Evolutionary conservation across 2,113 vertebrate species (phyloP), one percentile per base, ranked within the genome.

Genomic region (Caloenas nicobarica): DNA sequence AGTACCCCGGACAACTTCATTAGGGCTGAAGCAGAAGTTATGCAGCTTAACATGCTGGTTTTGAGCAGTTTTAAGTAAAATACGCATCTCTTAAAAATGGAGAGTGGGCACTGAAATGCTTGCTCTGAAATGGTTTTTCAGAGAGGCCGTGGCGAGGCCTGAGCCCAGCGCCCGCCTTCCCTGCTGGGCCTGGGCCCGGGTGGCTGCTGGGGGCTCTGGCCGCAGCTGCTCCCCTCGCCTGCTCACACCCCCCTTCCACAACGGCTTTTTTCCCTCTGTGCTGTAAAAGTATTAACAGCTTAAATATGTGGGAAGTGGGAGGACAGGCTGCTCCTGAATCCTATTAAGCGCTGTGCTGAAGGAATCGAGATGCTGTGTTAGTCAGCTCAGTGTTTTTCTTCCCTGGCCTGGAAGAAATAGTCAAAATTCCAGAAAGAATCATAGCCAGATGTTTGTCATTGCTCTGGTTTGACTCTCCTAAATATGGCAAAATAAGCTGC

Each of bases 381-480:
- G 89, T 77, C 80, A 95, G 82, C 82, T 95, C 94, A 34, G 50
- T 96, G 94, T 93, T 97, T 95, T 93, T 54, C 89, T 96, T 89
- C 88, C 76, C 77, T 92, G 92, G 53, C 95, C 7, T 48, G 95
- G 82, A 95, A 97, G 91, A 97, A 97, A 97, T 96, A 97, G 89
- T 95, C 96, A 93, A 62, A 96, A 98, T 98, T 98, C 97, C 96
- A 97, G 88, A 96, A 96, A 91, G 97, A 93, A 94, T 96, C 85
- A n/a, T 70, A 96, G 97, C 97, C 98, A 98, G 97, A 98, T 97
- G 97, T 97, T 96, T 97, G 96, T 95, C 96, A 42, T 97, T 95
- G 88, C 95, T 97, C 70, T 0, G 17, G 50, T 96, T 92, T 62
- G 84, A 89, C 40, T 85, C 89, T 74, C 97, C 97, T 98, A 98